These are phyloP conservation scores for Zaprionus lachaisei DNA, from an alignment of 1,140 invertebrate genomes.

Conservation along the genomic window DNA sequence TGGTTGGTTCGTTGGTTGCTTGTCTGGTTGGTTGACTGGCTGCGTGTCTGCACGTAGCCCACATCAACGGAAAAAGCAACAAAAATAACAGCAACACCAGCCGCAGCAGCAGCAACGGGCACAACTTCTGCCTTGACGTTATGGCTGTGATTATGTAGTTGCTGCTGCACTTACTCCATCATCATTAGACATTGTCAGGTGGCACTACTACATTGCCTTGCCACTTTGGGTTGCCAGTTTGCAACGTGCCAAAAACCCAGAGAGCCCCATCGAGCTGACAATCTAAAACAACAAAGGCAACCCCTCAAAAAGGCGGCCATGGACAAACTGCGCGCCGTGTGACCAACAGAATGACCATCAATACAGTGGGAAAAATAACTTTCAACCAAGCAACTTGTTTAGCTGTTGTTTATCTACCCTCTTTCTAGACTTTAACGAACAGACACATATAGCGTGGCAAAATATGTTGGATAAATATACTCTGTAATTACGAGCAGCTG, in stretches of 20 bases:
- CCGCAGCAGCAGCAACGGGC: constrained; percentile 14
- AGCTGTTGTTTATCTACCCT: not conserved
- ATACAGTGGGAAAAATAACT: constrained; percentile 21
- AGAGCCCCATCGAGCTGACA: constrained; percentile 39
- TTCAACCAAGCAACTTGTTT: not conserved
- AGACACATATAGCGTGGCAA: not conserved
- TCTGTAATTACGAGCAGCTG: not conserved
- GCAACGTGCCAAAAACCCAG: constrained; percentile 47
- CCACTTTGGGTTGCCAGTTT: constrained; percentile 49
- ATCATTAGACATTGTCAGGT: constrained; percentile 73
- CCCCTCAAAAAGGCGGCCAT: constrained; percentile 34
- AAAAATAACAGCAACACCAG: constrained; percentile 29
- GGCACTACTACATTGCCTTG: constrained; percentile 54
- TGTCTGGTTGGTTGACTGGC: constrained; percentile 46
- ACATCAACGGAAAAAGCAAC: constrained; percentile 31
- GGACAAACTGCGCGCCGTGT: constrained; percentile 17
- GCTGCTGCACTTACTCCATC: constrained; percentile 59
- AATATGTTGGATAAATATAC: not conserved
- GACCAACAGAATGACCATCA: constrained; percentile 32
- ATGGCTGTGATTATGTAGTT: constrained; percentile 56
- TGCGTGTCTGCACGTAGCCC: constrained; percentile 64
- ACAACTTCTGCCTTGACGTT: constrained; percentile 37
- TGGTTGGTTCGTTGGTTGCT: constrained; percentile 39
- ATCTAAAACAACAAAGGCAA: constrained; percentile 34
- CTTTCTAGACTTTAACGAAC: not conserved